phyloP scores from a whole-genome alignment of 1,140 invertebrate species.

The Ceratina australensis region DNA sequence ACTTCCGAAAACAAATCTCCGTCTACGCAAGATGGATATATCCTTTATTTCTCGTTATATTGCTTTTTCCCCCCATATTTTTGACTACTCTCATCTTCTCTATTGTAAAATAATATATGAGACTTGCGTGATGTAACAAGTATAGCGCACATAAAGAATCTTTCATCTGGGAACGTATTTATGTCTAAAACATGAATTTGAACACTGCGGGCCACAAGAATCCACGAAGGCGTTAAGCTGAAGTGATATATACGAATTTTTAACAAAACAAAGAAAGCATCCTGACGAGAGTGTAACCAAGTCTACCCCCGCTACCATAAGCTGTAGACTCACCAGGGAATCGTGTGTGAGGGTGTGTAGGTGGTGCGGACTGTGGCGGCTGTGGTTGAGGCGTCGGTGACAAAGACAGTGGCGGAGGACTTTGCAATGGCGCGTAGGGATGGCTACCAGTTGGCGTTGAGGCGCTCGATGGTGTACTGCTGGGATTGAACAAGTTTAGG shows the following conservation, averaged over 20 bases:
- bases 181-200: too few species aligned
- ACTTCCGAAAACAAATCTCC: slow-evolving; percentile 92
- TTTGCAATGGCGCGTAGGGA: slow-evolving; percentile 90
- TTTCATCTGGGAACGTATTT: too few species aligned
- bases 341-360: slow-evolving; percentile 69
- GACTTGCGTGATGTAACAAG: too few species aligned
- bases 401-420: slow-evolving; percentile 81
- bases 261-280: neutral
- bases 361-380: slow-evolving; percentile 73
- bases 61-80: neutral
- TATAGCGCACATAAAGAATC: too few species aligned
- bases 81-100: neutral
- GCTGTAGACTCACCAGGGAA: slow-evolving; percentile 68
- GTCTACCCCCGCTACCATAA: too few species aligned
- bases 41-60: neutral
- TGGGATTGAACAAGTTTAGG: slow-evolving; percentile 89
- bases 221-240: too few species aligned
- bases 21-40: slow-evolving; percentile 77
- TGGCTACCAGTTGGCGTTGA: slow-evolving; percentile 92
- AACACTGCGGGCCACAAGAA: too few species aligned
- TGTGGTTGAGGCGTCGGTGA: slow-evolving; percentile 71
- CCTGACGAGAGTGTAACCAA: neutral
- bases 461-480: slow-evolving; percentile 87
- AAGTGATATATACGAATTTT: neutral
- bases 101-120: neutral